phyloP scores from a whole-genome alignment of 2,113 vertebrate genomes.

The Procapra przewalskii region DNA sequence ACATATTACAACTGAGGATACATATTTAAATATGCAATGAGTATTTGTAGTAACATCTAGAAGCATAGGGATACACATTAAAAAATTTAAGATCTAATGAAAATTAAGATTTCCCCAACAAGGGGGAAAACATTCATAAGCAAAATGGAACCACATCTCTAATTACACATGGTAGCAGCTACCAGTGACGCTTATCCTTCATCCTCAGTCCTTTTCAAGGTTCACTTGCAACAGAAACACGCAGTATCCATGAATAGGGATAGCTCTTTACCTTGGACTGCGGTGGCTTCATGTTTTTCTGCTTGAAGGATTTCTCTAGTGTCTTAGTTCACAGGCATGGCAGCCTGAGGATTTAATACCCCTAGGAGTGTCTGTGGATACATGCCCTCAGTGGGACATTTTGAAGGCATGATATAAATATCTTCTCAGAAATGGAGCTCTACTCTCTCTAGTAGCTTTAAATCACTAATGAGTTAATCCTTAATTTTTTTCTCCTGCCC shows the following conservation, averaged over 20 bases:
- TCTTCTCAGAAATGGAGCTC: background rate
- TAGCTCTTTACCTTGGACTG: background rate
- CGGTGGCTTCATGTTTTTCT: background rate
- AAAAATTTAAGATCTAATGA: background rate
- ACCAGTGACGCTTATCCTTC: fast-evolving
- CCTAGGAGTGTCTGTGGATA: background rate
- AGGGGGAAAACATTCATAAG: background rate
- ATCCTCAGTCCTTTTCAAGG: background rate
- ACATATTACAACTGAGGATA: background rate
- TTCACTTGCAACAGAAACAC: background rate
- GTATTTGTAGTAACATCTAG: background rate
- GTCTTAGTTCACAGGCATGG: background rate
- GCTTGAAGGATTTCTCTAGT: background rate
- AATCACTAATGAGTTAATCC: background rate
- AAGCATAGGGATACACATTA: background rate
- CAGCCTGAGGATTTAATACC: background rate
- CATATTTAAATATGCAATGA: background rate
- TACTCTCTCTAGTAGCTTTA: background rate
- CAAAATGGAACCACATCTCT: background rate
- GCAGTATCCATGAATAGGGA: background rate
- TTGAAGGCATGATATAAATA: background rate
- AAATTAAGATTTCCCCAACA: background rate
- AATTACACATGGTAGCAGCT: background rate
- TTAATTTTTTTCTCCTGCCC: background rate
- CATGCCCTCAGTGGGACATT: background rate